phyloP scores from a whole-genome alignment of 1,140 invertebrate species.

The Teleogryllus occipitalis region DNA sequence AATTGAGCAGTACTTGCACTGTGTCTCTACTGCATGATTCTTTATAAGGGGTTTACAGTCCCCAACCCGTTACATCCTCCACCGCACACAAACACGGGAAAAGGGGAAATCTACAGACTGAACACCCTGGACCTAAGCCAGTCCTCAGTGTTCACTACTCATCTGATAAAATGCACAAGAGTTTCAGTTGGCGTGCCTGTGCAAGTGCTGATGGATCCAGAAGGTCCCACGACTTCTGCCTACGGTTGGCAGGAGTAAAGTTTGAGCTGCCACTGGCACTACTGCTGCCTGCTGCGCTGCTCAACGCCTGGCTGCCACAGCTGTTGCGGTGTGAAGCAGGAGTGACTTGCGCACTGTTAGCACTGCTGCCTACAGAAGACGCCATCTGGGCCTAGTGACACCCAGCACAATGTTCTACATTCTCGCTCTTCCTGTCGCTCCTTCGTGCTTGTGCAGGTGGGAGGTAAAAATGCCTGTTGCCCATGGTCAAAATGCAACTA shows the following conservation, averaged over 20 bases:
- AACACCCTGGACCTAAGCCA: neutral
- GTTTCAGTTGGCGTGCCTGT: constrained; percentile 55
- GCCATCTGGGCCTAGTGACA: neutral
- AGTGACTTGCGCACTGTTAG: constrained; percentile 15
- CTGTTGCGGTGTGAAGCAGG: neutral
- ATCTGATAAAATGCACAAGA: constrained; percentile 8
- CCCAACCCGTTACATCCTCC: no score
- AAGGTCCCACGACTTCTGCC: constrained; percentile 91
- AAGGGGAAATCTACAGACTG: neutral
- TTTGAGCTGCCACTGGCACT: constrained; percentile 11
- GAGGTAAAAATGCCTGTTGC: neutral
- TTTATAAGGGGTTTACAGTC: no score
- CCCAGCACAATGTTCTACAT: neutral
- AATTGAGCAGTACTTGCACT: no score
- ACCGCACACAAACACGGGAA: no score
- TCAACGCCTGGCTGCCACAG: neutral
- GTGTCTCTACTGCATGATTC: no score
- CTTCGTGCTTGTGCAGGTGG: neutral
- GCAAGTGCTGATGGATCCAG: constrained; percentile 71
- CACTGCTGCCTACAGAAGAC: neutral
- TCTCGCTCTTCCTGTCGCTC: neutral
- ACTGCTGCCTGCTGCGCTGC: constrained; percentile 27
- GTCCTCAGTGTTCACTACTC: neutral
- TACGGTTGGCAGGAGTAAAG: constrained; percentile 42
- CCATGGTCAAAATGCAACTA: neutral